Percentiles rank a stretch among this genome's conserved stretches.
These are phyloP conservation scores for Pimpla rufipes DNA, from an alignment of 2,888 invertebrate genomes.

Conservation along the genomic window DNA sequence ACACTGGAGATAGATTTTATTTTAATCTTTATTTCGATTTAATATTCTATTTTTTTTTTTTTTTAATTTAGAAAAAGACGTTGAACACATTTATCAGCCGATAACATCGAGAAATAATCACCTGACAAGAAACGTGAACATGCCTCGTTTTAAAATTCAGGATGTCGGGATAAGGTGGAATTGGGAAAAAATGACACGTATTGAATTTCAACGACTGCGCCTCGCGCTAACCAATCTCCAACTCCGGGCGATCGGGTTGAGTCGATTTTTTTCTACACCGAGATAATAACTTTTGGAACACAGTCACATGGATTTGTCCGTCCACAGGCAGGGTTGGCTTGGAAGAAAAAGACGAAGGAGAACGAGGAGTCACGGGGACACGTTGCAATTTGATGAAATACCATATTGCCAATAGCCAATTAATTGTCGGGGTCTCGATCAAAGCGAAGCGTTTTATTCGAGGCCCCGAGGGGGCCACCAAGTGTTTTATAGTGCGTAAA, in stretches of 20 bases:
- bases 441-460: constrained; percentile 64
- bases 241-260: background rate
- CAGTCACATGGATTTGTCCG: constrained; percentile 9
- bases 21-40: too few species aligned
- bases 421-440: constrained; percentile 67
- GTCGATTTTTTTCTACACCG: constrained; percentile 12
- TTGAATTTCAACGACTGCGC: background rate
- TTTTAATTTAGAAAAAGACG: too few species aligned
- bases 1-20: too few species aligned
- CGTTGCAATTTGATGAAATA: constrained; percentile 60
- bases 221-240: background rate
- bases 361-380: constrained; percentile 46
- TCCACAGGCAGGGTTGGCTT: constrained; percentile 8
- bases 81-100: background rate
- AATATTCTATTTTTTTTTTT: background rate
- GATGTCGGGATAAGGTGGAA: background rate
- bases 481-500: constrained; percentile 38
- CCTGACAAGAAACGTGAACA: background rate
- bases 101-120: background rate
- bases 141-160: background rate
- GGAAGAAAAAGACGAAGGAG: constrained; percentile 21
- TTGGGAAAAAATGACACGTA: background rate
- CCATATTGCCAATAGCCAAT: constrained; percentile 65
- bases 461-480: constrained; percentile 50
- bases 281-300: constrained; percentile 1